These are phyloP conservation scores for Brachionus manjavacas DNA, from an alignment of 1,140 invertebrate species.

Conservation along the genomic window DNA sequence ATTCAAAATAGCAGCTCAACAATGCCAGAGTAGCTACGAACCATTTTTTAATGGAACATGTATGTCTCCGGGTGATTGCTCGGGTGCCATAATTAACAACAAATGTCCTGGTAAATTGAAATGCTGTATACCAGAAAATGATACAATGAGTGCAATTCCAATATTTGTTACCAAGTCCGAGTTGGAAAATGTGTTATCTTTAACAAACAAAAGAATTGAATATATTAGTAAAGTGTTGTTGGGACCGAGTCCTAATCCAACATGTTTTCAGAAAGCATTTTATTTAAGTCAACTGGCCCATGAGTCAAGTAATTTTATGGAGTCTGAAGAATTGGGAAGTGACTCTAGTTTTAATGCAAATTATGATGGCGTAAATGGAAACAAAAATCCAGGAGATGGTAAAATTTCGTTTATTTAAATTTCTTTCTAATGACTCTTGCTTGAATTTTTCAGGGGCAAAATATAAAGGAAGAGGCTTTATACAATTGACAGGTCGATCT, in stretches of 20 bases:
- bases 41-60: not conserved
- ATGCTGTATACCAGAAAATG: not conserved
- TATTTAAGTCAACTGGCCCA: not conserved
- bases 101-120: not conserved
- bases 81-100: not conserved
- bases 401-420: not conserved
- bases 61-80: not conserved
- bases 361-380: not conserved
- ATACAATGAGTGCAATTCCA: not conserved
- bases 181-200: not conserved
- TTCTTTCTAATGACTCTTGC: not conserved
- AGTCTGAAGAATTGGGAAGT: not conserved
- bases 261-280: not conserved
- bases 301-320: not conserved
- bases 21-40: not conserved
- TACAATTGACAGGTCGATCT: not conserved
- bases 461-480: not conserved
- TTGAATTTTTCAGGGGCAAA: not conserved
- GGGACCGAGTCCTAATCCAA: not conserved
- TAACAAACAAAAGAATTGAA: not conserved
- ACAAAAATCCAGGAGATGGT: not conserved
- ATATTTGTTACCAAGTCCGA: not conserved
- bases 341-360: not conserved
- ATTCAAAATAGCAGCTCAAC: not conserved
- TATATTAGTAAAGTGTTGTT: not conserved